Conservation (phyloP, 53 echinoderm and acorn worm species). For the Astropecten irregularis region DNA sequence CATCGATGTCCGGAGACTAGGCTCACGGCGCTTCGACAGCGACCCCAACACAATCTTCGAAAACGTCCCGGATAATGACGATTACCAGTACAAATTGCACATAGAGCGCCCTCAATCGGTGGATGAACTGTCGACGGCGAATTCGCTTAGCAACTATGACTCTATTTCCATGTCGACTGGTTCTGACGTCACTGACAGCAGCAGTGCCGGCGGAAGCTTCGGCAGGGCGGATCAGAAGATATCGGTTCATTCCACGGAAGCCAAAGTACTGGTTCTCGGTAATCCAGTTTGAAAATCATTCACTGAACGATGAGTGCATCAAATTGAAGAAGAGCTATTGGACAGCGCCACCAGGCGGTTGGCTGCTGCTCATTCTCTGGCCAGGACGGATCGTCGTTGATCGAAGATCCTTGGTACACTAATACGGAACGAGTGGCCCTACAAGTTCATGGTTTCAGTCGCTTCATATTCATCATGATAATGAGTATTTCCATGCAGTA, state of each 20-base stretch:
- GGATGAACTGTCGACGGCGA: conserved; percentile 31
- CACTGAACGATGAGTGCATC: no score
- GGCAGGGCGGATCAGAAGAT: conserved; percentile 81
- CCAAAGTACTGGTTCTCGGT: conserved; percentile 4
- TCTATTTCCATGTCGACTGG: conserved; percentile 80
- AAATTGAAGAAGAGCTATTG: no score
- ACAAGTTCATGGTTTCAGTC: no score
- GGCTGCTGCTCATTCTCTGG: no score
- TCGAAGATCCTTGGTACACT: no score
- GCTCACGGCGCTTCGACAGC: not conserved
- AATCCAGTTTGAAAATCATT: not conserved
- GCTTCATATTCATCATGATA: no score
- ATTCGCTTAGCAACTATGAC: conserved; percentile 44
- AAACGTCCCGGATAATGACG: conserved; percentile 34
- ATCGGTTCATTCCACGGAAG: not conserved
- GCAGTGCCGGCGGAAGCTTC: conserved; percentile 84
- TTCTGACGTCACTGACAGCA: conserved; percentile 80
- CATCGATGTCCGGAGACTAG: not conserved
- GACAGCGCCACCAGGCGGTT: no score
- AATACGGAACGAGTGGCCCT: no score
- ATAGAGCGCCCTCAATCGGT: conserved; percentile 34
- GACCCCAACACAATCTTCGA: not conserved
- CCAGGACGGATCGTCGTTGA: no score
- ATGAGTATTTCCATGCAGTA: no score
- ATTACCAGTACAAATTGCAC: not conserved